Evolutionary conservation across 2,888 invertebrate genomes (phyloP).

Genomic region (Lordiphosa fenestrarum): DNA sequence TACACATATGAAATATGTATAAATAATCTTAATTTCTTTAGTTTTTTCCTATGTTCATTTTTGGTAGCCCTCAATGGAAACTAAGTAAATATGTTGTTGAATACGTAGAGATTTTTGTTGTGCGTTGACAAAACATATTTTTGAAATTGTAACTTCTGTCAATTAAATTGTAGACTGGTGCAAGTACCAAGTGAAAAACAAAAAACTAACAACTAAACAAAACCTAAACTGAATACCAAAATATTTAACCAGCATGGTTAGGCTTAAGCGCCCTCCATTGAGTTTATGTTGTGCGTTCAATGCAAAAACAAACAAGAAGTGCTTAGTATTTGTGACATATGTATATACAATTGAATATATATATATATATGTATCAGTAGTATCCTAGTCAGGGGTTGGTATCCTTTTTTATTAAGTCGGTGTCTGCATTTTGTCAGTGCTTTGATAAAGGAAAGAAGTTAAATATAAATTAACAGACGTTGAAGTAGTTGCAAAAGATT

Average conservation of each 20-base stretch:
- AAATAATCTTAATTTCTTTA: too few species aligned
- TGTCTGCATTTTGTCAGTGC: constrained; percentile 43
- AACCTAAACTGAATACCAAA: constrained; percentile 19
- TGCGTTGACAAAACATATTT: constrained; percentile 40
- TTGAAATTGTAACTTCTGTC: constrained; percentile 80
- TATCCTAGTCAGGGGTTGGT: constrained; percentile 29
- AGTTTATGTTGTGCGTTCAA: constrained; percentile 37
- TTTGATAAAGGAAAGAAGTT: constrained; percentile 18
- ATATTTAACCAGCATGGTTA: constrained; percentile 11
- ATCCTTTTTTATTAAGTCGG: constrained; percentile 36
- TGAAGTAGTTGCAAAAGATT: constrained; percentile 41
- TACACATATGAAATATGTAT: too few species aligned
- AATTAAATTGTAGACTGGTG: constrained; percentile 81
- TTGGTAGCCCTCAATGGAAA: constrained; percentile 15
- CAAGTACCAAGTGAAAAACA: constrained; percentile 61
- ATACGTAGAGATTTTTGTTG: constrained; percentile 55
- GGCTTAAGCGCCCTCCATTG: constrained; percentile 18
- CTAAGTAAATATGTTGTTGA: constrained; percentile 43
- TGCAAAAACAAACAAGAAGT: constrained; percentile 7
- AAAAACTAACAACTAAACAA: constrained; percentile 10
- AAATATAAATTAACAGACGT: neutral
- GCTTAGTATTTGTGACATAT: constrained; percentile 31
- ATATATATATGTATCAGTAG: constrained; percentile 23
- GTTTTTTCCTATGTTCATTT: constrained; percentile 28
- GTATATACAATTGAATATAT: constrained; percentile 3